A percentile compares a stretch with the other conserved stretches of the same genome.
Evolutionary conservation across 1,140 invertebrate genomes (phyloP).

Genomic region (Heliconius himera): DNA sequence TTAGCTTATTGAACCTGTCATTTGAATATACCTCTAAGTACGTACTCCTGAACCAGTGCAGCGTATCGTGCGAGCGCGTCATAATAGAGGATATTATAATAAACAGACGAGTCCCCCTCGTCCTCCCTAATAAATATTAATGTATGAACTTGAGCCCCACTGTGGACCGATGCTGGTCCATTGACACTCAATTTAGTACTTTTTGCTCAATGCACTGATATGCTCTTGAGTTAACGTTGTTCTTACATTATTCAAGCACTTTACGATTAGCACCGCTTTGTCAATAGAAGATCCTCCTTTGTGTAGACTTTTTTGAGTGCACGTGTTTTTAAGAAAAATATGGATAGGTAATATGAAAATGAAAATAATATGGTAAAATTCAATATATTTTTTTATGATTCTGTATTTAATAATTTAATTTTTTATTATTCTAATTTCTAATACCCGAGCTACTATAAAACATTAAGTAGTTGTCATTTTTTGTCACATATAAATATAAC

Average conservation of each 20-base stretch:
- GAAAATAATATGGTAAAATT: no score
- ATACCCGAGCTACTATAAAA: neutral
- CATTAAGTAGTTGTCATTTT: neutral
- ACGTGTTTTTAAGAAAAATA: slow-evolving; percentile 13
- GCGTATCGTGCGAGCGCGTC: slow-evolving; percentile 76
- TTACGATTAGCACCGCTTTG: slow-evolving; percentile 42
- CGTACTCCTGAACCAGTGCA: slow-evolving; percentile 60
- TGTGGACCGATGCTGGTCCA: slow-evolving; percentile 73
- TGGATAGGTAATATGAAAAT: no score
- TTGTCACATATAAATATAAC: neutral
- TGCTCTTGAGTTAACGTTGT: slow-evolving; percentile 38
- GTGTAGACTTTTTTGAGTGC: slow-evolving; percentile 12
- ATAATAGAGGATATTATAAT: slow-evolving; percentile 81
- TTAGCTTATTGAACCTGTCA: slow-evolving; percentile 19
- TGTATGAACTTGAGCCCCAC: slow-evolving; percentile 74
- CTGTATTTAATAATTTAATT: no score
- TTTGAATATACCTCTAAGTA: slow-evolving; percentile 26
- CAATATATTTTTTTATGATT: no score
- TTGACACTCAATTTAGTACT: slow-evolving; percentile 75
- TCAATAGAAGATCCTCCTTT: slow-evolving; percentile 15
- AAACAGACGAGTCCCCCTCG: slow-evolving; percentile 72
- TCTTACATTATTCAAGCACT: slow-evolving; percentile 41
- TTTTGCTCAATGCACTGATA: slow-evolving; percentile 53
- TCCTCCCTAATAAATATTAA: slow-evolving; percentile 79
- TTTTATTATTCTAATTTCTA: no score